phyloP scores from a whole-genome alignment of 2,888 invertebrate species.

The Rotaria magnacalcarata region DNA sequence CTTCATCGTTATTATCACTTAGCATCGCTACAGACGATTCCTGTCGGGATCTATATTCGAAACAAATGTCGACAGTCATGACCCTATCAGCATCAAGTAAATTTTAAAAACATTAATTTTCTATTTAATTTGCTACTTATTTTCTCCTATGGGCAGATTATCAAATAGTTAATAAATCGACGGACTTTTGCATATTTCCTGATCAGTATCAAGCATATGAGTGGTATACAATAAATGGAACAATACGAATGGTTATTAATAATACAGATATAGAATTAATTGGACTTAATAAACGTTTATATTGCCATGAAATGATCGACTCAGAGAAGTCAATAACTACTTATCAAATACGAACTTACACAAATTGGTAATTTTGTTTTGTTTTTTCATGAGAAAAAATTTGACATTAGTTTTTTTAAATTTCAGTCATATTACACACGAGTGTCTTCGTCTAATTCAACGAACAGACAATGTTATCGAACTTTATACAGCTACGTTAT shows the following conservation, averaged over 20 bases:
- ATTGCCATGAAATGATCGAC: background rate
- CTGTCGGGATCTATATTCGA: background rate
- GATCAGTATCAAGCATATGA: background rate
- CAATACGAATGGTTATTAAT: background rate
- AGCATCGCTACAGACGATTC: background rate
- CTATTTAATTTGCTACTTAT: too few relatives aligned
- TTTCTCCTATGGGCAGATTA: background rate
- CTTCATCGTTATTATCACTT: background rate
- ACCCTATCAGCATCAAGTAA: background rate
- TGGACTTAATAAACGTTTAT: background rate
- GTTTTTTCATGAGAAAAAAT: background rate
- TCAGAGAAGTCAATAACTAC: background rate
- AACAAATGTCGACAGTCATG: conserved; percentile 1
- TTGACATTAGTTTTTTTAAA: background rate
- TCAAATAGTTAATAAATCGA: background rate
- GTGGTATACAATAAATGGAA: background rate
- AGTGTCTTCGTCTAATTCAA: background rate
- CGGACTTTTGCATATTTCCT: background rate
- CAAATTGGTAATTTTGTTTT: background rate
- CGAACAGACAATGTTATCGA: background rate
- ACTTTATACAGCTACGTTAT: background rate
- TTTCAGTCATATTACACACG: background rate
- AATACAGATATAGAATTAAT: background rate
- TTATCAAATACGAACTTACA: background rate
- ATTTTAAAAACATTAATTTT: background rate